Conservation (phyloP, 1,140 invertebrate genomes). For the Camponotus pennsylvanicus region DNA sequence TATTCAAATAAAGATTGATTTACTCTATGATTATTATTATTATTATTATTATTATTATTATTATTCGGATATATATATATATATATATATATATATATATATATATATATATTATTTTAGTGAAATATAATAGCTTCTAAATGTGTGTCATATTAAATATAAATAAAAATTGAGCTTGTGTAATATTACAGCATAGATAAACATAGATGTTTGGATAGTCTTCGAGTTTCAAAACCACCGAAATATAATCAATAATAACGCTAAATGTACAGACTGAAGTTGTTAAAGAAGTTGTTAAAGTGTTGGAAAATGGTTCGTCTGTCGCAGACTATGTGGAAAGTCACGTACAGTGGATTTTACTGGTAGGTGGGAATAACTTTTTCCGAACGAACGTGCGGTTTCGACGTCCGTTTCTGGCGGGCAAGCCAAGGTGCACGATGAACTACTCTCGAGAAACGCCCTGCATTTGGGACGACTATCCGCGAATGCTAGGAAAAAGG, state of each 20-base stretch:
- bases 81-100: too few relatives aligned
- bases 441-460: conserved; percentile 58
- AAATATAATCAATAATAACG: conserved; percentile 51
- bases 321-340: conserved; percentile 75
- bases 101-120: background rate
- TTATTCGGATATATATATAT: too few relatives aligned
- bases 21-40: background rate
- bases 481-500: conserved; percentile 52
- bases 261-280: conserved; percentile 31
- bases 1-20: background rate
- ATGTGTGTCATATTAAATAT: background rate
- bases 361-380: conserved; percentile 75
- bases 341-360: conserved; percentile 76
- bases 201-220: background rate
- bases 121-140: background rate
- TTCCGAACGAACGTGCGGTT: conserved; percentile 73
- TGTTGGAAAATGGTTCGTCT: conserved; percentile 71
- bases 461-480: conserved; percentile 67
- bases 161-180: background rate
- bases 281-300: conserved; percentile 72
- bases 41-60: too few relatives aligned
- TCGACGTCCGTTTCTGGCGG: conserved; percentile 62
- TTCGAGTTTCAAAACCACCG: conserved; percentile 19
- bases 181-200: too few relatives aligned
- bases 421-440: conserved; percentile 62